These are phyloP conservation scores for Apis cerana DNA, from an alignment of 1,140 invertebrate species.

Conservation along the genomic window DNA sequence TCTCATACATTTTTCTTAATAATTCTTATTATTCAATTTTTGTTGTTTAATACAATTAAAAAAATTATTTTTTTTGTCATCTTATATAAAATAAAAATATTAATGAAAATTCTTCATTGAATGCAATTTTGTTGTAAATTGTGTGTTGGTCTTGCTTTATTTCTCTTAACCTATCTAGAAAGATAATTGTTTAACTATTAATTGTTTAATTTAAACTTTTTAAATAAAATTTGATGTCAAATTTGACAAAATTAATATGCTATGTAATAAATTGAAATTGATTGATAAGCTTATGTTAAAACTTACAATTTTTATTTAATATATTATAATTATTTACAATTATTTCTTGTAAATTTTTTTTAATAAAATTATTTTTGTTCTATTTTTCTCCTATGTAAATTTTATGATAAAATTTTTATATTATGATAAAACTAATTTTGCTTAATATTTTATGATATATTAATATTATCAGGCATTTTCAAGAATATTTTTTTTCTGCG, in stretches of 20 bases:
- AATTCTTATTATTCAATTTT: too few relatives aligned
- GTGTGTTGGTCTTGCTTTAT: conserved; percentile 5
- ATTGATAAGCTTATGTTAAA: neutral
- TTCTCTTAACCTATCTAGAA: conserved; percentile 43
- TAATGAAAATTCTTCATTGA: neutral
- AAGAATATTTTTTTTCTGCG: neutral
- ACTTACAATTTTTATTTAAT: neutral
- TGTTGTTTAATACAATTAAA: too few relatives aligned
- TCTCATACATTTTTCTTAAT: neutral
- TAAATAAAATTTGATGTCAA: neutral
- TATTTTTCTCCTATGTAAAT: neutral
- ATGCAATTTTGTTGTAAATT: neutral
- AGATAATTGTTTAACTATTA: neutral
- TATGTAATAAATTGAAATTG: neutral
- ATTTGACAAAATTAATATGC: neutral
- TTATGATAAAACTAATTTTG: neutral
- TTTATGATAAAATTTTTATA: neutral
- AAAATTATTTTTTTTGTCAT: neutral
- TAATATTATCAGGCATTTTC: neutral
- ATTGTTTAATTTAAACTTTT: neutral
- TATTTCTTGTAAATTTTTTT: neutral
- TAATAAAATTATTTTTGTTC: neutral
- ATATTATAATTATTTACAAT: neutral
- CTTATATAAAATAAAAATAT: neutral
- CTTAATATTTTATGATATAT: neutral